Percentiles rank a stretch among this genome's conserved stretches.
phyloP scores from a whole-genome alignment of 2,797 vertebrate genomes.

The Staurois parvus region DNA sequence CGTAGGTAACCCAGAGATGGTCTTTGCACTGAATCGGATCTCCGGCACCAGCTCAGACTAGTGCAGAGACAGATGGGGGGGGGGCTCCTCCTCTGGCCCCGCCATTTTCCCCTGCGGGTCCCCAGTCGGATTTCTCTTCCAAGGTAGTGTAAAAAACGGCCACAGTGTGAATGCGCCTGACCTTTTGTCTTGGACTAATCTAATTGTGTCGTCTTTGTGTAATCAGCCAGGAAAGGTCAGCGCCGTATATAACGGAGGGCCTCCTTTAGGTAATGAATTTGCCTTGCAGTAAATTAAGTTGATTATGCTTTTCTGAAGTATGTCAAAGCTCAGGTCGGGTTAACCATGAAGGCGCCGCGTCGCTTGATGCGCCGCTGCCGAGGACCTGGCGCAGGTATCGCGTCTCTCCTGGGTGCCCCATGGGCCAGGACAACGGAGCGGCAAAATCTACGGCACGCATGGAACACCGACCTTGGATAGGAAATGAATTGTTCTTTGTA shows the following conservation, averaged over 20 bases:
- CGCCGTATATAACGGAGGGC: constrained; percentile 92
- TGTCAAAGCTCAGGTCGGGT: constrained; percentile 80
- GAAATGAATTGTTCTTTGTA: no score
- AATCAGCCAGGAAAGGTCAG: constrained; percentile 97
- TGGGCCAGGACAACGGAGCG: no score
- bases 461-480: no score
- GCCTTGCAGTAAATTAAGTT: constrained; percentile 97
- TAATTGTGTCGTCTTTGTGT: constrained; percentile 97
- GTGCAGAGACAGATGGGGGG: background rate
- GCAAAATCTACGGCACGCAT: no score
- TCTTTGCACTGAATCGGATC: background rate
- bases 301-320: constrained; percentile 92
- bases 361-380: constrained; percentile 11
- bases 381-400: background rate
- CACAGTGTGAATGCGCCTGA: constrained; percentile 91
- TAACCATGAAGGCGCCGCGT: constrained; percentile 73
- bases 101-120: constrained; percentile 22
- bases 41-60: background rate
- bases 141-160: constrained; percentile 84
- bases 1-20: background rate
- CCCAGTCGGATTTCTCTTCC: constrained; percentile 60
- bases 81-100: background rate
- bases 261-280: constrained; percentile 95
- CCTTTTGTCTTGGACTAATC: constrained; percentile 95
- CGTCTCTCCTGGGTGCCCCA: background rate